Conservation (phyloP, 2,113 vertebrate species). For the Coracopsis vasa region DNA sequence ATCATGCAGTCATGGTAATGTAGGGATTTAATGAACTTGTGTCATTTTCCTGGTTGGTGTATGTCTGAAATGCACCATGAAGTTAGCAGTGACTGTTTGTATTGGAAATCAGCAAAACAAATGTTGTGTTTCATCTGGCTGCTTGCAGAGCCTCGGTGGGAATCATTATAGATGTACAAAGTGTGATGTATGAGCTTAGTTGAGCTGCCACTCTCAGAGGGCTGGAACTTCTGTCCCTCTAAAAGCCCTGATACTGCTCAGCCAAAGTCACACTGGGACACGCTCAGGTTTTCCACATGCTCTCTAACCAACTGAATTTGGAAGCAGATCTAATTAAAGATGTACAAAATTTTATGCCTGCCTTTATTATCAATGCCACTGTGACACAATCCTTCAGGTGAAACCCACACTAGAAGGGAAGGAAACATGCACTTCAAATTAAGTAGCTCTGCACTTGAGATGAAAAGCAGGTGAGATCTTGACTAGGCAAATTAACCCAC, state of each 20-base stretch:
- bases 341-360: background rate
- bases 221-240: background rate
- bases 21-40: background rate
- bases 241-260: background rate
- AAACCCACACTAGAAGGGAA: background rate
- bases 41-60: background rate
- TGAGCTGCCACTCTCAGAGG: background rate
- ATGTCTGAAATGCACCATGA: background rate
- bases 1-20: background rate
- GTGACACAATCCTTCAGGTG: background rate
- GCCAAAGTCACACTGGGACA: background rate
- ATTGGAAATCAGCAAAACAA: background rate
- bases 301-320: background rate
- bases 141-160: background rate
- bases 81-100: background rate
- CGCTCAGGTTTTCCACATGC: background rate
- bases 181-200: rapidly evolving
- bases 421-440: background rate
- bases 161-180: rapidly evolving
- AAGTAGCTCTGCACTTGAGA: background rate
- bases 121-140: background rate
- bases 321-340: background rate
- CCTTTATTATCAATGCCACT: background rate
- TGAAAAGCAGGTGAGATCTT: background rate
- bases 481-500: conserved; percentile 10